These are phyloP conservation scores for Horisme vitalbata DNA, from an alignment of 2,888 invertebrate species.

Conservation along the genomic window DNA sequence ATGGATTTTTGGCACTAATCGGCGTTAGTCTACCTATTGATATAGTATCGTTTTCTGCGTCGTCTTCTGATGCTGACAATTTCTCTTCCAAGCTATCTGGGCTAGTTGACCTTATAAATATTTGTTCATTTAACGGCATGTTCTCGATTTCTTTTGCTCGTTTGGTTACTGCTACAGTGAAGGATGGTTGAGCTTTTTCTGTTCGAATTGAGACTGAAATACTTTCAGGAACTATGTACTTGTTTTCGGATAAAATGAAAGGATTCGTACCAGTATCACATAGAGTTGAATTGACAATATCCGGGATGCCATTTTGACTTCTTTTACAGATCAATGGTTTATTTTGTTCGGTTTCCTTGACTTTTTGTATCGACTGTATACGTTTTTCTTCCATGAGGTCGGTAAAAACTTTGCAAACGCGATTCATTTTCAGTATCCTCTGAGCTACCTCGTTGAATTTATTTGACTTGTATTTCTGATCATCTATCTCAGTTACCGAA, in stretches of 20 bases:
- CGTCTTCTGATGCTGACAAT: slow-evolving; percentile 39
- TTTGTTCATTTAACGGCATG: slow-evolving; percentile 18
- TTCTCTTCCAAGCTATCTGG: slow-evolving; percentile 49
- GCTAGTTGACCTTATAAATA: slow-evolving; percentile 29
- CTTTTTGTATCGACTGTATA: slow-evolving; percentile 22
- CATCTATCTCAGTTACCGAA: slow-evolving; percentile 33
- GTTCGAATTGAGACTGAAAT: slow-evolving; percentile 65
- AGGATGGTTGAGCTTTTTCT: slow-evolving; percentile 48
- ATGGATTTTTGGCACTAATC: slow-evolving; percentile 56
- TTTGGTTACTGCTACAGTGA: slow-evolving; percentile 26
- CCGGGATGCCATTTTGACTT: slow-evolving; percentile 64
- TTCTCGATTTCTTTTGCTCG: slow-evolving; percentile 20
- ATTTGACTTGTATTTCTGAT: slow-evolving; percentile 25
- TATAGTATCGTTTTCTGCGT: slow-evolving; percentile 45
- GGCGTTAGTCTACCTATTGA: slow-evolving; percentile 47
- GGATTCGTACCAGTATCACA: slow-evolving; percentile 51
- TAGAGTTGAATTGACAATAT: slow-evolving; percentile 74
- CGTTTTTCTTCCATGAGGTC: slow-evolving; percentile 42
- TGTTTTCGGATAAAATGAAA: slow-evolving; percentile 52
- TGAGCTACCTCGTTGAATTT: slow-evolving; percentile 56
- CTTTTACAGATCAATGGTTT: slow-evolving; percentile 32
- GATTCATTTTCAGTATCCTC: slow-evolving; percentile 59
- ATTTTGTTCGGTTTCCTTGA: slow-evolving; percentile 25
- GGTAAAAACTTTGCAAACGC: slow-evolving; percentile 60
- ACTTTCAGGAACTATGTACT: slow-evolving; percentile 66